A percentile compares a stretch with the other conserved stretches of the same genome.
These are phyloP conservation scores for Tetramorium alpestre DNA, from an alignment of 1,140 invertebrate genomes.

Conservation along the genomic window DNA sequence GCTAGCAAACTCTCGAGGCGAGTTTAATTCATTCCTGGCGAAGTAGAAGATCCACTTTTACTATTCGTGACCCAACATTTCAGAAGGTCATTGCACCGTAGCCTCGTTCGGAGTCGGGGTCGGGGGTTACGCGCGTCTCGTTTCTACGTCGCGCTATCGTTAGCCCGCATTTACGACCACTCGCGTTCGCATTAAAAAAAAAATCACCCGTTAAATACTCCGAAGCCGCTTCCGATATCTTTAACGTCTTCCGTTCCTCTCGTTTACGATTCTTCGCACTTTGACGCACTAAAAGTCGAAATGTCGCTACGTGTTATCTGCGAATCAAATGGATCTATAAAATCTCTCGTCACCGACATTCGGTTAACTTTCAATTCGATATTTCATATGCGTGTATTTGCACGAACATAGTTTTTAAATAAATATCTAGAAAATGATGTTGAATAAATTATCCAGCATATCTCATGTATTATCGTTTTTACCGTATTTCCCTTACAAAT, in stretches of 20 bases:
- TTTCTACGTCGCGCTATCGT: not conserved
- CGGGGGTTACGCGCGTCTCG: constrained; percentile 7
- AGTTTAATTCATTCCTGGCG: constrained; percentile 19
- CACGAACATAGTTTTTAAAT: not conserved
- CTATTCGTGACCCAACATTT: constrained; percentile 52
- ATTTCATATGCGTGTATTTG: not conserved
- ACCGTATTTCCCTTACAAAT: not conserved
- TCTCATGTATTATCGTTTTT: not conserved
- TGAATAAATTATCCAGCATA: not conserved
- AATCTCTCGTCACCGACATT: not conserved
- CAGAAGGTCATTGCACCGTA: constrained; percentile 22
- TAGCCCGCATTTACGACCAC: constrained; percentile 17
- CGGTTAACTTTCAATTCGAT: not conserved
- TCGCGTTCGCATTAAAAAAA: constrained; percentile 3
- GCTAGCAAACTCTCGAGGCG: not conserved
- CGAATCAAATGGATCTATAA: no score
- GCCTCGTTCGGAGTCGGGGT: constrained; percentile 8
- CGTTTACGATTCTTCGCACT: constrained; percentile 21
- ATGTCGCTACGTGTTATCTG: not conserved
- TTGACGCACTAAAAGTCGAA: not conserved
- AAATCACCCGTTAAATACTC: constrained; percentile 9
- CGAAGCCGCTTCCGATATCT: constrained; percentile 31
- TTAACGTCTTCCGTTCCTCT: not conserved
- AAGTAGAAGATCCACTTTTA: constrained; percentile 56
- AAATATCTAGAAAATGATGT: not conserved